Evolutionary conservation across 2,113 vertebrate genomes (phyloP), one percentile per base, ranked within the genome.

Genomic region (Pituophis catenifer): DNA sequence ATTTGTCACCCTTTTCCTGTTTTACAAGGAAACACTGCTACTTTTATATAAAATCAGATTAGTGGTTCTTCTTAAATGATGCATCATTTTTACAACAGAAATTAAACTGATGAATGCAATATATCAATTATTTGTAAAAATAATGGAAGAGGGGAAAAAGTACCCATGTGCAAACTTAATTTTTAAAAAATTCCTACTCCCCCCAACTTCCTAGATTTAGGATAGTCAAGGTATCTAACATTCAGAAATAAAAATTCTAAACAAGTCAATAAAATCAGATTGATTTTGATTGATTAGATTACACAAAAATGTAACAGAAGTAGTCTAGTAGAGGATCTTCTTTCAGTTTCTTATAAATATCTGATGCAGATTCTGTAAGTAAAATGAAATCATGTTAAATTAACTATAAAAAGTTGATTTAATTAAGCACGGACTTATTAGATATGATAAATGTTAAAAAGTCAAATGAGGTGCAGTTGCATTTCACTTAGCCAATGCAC

Each of bases 381-480:
- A 97, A 98, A 97, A 97, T 96, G 97, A 97, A 98, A 97, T 98
- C 96, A 97, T 92, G 96, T 97, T 98, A 98, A 98, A 98, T 98
- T 98, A 98, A 96, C 97, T 98, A 98, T 97, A 97, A 98, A 98
- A 98, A 98, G 97, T 97, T 98, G 97, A 98, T 98, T 98, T 98
- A 98, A 98, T 98, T 98, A 98, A 98, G 96, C 97, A 97, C 97
- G 97, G 97, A 97, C 97, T 97, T 98, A 98, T 97, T 98, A 98
- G 97, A 98, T 98, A 97, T 97, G 98, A 98, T 98, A 98, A 98
- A 98, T 98, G 97, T 97, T 98, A 98, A 98, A 98, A 98, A 98
- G 97, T 98, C 97, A 98, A 98, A 98, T 98, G 98, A 97, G 97
- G 97, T 97, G 97, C 97, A 96, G 97, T 97, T 98, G 98, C 96